Base-by-base conservation (phyloP, 2,113 vertebrate genomes). In the Myrmecophaga tridactyla region DNA sequence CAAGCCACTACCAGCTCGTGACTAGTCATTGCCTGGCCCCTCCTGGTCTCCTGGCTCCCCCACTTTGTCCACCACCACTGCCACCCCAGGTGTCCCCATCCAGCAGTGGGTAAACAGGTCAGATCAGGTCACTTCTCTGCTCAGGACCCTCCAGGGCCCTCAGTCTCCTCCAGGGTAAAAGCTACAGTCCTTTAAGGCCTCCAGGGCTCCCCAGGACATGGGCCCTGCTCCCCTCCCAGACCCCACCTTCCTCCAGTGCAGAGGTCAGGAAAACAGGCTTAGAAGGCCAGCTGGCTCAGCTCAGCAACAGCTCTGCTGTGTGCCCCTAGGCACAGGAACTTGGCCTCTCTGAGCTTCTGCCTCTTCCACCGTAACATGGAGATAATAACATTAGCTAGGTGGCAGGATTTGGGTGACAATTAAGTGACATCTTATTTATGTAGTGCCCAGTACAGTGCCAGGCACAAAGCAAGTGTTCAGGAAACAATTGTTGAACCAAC, bases 201-300 rank as follows among this genome's bases (percentile, higher is more conserved):
- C 0, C 25, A 7, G 18, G 27, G 23, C 48, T 70, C 53, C 18
- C 34, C 10, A 3, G 3, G 25, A 1, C 4, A 4, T 4, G 7
- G 1, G 65, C 6, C 23, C 31, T 18, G n/a, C 36, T 29, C 12
- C 12, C 18, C 9, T 4, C 10, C 14, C 75, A 9, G 13, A 8
- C 13, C 14, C 6, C 25, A 7, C 15, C 4, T 6, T 84, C 75
- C 51, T 15, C 7, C 3, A 56, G 53, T 56, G 53, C 53, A 18
- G 18, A 17, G 18, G 53, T 56, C 53, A 56, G 53, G 20, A 56
- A 20, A 56, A 56, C 53, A 56, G 53, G 53, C 53, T 20, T 56
- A 18, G 53, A 20, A 2, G 18, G 20, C 53, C 53, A 56, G 6
- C 53, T 56, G 53, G 53, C 53, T 20, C 21, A 20, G 18, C 18